Percentiles rank a stretch among this genome's conserved stretches.
Conservation (phyloP, 2,797 vertebrate species). For the Chiloscyllium punctatum region DNA sequence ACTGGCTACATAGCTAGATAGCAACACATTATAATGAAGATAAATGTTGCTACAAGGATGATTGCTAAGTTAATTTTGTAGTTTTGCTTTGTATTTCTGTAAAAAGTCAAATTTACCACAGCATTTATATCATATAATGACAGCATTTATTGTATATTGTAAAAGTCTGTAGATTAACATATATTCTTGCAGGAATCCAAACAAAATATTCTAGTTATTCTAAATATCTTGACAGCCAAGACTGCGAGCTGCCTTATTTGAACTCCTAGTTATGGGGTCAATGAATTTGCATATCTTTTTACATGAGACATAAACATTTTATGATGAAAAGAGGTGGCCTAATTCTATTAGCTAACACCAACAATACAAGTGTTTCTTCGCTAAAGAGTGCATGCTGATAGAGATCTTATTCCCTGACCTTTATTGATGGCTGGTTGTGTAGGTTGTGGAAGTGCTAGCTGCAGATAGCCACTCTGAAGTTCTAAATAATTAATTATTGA, state of each 20-base stretch:
- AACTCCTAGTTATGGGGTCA: background rate
- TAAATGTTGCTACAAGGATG: background rate
- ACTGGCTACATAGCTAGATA: background rate
- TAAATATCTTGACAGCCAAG: background rate
- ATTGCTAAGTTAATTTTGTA: constrained; percentile 7
- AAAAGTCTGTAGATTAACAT: too few species aligned
- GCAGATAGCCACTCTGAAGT: constrained; percentile 62
- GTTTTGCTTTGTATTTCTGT: background rate
- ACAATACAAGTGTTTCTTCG: constrained; percentile 45
- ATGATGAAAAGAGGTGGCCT: constrained; percentile 55
- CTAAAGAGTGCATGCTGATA: constrained; percentile 43
- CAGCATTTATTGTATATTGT: background rate
- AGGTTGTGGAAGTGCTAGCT: constrained; percentile 54
- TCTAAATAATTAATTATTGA: constrained; percentile 80
- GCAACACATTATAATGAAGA: background rate
- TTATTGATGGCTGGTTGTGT: constrained; percentile 63
- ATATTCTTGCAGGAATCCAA: background rate
- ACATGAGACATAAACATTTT: constrained; percentile 52
- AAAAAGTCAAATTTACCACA: constrained; percentile 5
- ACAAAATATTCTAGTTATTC: background rate
- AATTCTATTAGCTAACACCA: constrained; percentile 43
- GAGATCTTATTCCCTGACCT: constrained; percentile 63
- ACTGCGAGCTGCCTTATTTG: background rate
- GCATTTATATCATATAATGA: background rate
- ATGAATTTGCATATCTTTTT: constrained; percentile 50